phyloP scores from a whole-genome alignment of 1,140 invertebrate species.

The Aphidius ervi region DNA sequence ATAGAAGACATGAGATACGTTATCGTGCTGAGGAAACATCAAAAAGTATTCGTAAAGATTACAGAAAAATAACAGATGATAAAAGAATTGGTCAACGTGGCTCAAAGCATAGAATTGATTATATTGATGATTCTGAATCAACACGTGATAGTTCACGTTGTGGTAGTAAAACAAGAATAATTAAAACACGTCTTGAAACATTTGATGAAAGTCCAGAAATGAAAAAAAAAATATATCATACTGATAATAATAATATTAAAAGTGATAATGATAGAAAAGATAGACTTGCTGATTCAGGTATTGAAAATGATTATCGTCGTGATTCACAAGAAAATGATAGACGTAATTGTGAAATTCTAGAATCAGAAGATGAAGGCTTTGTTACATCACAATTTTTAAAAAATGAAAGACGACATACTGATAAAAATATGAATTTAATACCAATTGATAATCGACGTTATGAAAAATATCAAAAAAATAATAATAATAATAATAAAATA shows the following conservation, averaged over 20 bases:
- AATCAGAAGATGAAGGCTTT: slow-evolving; percentile 62
- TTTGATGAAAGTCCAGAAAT: slow-evolving; percentile 39
- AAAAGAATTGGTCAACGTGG: slow-evolving; percentile 40
- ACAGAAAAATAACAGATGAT: slow-evolving; percentile 35
- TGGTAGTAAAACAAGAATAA: slow-evolving; percentile 30
- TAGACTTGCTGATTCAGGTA: slow-evolving; percentile 69
- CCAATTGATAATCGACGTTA: slow-evolving; percentile 45
- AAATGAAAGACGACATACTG: slow-evolving; percentile 63
- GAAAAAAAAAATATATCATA: slow-evolving; percentile 41
- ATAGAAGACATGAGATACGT: slow-evolving; percentile 28
- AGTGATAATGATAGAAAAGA: slow-evolving; percentile 54
- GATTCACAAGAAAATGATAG: slow-evolving; percentile 60
- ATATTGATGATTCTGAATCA: slow-evolving; percentile 44
- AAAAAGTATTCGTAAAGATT: slow-evolving; percentile 34
- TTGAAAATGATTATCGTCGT: slow-evolving; percentile 71
- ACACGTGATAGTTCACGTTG: slow-evolving; percentile 30
- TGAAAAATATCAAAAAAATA: slow-evolving; percentile 49
- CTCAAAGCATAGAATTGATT: slow-evolving; percentile 43
- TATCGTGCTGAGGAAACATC: slow-evolving; percentile 34
- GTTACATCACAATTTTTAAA: slow-evolving; percentile 62
- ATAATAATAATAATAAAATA: slow-evolving; percentile 29
- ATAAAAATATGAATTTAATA: slow-evolving; percentile 46
- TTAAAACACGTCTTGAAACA: slow-evolving; percentile 28
- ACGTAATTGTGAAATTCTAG: slow-evolving; percentile 46
- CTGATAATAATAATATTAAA: slow-evolving; percentile 40